Evolutionary conservation across 2,113 vertebrate species (phyloP), one percentile per base, ranked within the genome.

Genomic region (Actenoides lindsayi): DNA sequence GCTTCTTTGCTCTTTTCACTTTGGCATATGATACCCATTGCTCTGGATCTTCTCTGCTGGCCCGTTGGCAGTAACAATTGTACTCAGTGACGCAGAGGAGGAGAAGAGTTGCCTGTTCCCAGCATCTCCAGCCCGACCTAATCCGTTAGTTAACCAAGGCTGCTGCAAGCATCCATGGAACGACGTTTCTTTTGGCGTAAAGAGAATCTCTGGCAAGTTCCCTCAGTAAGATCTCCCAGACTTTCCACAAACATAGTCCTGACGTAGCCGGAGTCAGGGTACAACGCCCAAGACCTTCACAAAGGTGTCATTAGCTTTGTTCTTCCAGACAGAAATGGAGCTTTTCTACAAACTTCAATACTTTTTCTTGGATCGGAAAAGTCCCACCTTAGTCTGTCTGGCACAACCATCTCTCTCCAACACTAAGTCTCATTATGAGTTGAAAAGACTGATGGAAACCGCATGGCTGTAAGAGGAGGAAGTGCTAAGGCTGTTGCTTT

Each of bases 191-290:
- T 80, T 91, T 83, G 92, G 94, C 76, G 13, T n/a, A 83, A 62
- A 71, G 73, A 7, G 2, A 86, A 63, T 46, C 81, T 62, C 91
- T 87, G 90, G 91, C 57, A 20, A 82, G 76, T 86, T 86, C 0
- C 0, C 24, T 73, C 28, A 16, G 39, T 56, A 57, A 69, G 56
- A 69, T 39, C 87, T 89, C 4, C 0, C 85, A 97, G 93, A 90
- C 87, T 95, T 96, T 96, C 94, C 93, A 94, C 51, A 95, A 94
- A 94, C 87, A 83, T 48, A 63, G 6, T 48, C 79, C 85, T 94
- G 94, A 96, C 27, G 7, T 89, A 89, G 51, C 73, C 56, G 77
- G 42, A 92, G 62, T 23, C 1, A 0, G 60, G 23, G 56, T 44
- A 57, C 48, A 28, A 68, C 0, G 19, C 73, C 92, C 71, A 78